These are phyloP conservation scores for Oscarella lobularis DNA, from an alignment of 37 sponge, comb jelly and placozoan genomes.

Conservation along the genomic window DNA sequence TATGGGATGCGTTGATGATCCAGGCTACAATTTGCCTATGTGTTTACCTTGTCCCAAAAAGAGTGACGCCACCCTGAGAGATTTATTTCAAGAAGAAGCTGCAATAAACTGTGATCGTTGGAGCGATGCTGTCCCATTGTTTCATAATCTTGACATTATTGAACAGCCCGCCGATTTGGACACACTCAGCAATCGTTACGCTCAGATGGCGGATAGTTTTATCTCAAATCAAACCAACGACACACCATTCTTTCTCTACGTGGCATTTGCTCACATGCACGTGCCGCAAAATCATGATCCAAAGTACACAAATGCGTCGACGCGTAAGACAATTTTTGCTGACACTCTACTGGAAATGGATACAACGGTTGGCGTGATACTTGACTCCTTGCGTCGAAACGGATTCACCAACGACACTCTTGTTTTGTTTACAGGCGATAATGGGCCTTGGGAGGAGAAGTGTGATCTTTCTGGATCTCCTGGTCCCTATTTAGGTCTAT, in stretches of 20 bases:
- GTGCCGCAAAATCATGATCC: background rate
- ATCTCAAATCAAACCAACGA: too few relatives aligned
- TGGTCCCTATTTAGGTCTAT: conserved; percentile 7
- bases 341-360: conserved; percentile 3
- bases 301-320: background rate
- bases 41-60: background rate
- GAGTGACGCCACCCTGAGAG: background rate
- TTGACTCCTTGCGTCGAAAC: background rate
- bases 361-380: background rate
- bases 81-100: background rate
- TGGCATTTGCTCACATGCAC: too few relatives aligned
- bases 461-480: conserved; percentile 13
- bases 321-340: background rate
- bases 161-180: conserved; percentile 17
- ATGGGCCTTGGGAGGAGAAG: conserved; percentile 20
- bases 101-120: background rate
- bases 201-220: too few relatives aligned
- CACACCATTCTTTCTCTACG: too few relatives aligned
- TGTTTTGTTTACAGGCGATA: background rate
- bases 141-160: conserved; percentile 9
- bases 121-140: conserved; percentile 13
- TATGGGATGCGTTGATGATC: conserved; percentile 9
- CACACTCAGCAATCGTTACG: too few relatives aligned
- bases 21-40: conserved; percentile 14
- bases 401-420: background rate